These are phyloP conservation scores for Formica aserva DNA, from an alignment of 2,888 invertebrate genomes.

Conservation along the genomic window DNA sequence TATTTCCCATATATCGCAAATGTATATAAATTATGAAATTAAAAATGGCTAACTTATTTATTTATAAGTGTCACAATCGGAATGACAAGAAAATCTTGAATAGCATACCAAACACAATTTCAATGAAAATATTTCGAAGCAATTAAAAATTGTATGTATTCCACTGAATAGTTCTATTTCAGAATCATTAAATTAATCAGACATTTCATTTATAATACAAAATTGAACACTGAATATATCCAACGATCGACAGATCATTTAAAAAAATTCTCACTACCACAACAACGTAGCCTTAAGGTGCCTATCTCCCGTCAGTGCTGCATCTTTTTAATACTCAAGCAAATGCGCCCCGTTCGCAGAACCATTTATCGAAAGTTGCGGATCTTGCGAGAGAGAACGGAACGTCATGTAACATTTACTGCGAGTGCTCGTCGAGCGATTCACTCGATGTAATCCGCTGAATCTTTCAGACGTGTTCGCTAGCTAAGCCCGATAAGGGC, in stretches of 20 bases:
- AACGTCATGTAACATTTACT: conserved; percentile 57
- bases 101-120: background rate
- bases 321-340: conserved; percentile 52
- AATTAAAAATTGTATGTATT: background rate
- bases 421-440: conserved; percentile 54
- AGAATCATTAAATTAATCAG: background rate
- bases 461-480: conserved; percentile 59
- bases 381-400: conserved; percentile 52
- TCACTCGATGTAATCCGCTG: conserved; percentile 58
- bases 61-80: background rate
- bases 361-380: conserved; percentile 54
- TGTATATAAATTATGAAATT: background rate
- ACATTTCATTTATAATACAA: background rate
- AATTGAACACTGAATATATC: background rate
- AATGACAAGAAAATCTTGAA: background rate
- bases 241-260: conserved; percentile 19
- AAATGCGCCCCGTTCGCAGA: conserved; percentile 49
- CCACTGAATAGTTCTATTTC: background rate
- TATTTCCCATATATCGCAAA: background rate
- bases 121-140: background rate
- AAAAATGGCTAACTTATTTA: background rate
- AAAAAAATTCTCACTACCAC: conserved; percentile 13
- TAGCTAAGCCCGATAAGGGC: conserved; percentile 54
- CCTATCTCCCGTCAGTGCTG: conserved; percentile 38
- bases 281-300: conserved; percentile 25